Evolutionary conservation across 2,113 vertebrate species (phyloP).

Genomic region (Brachyistius frenatus): DNA sequence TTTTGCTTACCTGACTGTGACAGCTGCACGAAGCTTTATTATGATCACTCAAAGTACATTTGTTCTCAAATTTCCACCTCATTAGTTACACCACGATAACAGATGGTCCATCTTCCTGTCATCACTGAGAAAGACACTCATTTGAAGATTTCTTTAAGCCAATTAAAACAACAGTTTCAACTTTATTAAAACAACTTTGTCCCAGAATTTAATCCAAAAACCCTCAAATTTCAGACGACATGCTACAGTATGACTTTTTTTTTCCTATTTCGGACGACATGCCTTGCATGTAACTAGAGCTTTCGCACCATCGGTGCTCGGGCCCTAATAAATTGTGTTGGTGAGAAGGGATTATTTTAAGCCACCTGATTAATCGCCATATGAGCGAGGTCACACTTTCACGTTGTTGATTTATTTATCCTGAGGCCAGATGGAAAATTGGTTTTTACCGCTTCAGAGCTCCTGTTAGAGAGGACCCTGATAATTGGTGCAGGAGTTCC

Average conservation of each 20-base stretch:
- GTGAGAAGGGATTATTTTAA: slow-evolving; percentile 1
- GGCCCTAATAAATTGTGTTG: too few species aligned
- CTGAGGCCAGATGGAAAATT: slow-evolving; percentile 19
- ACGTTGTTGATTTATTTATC: slow-evolving; percentile 21
- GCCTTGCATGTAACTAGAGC: too few species aligned
- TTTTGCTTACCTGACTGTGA: not conserved
- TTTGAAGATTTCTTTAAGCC: not conserved
- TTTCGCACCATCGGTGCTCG: too few species aligned
- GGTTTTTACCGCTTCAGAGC: slow-evolving; percentile 16
- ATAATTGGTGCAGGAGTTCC: not conserved
- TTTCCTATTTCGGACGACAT: too few species aligned
- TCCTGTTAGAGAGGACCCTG: not conserved
- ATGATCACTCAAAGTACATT: not conserved
- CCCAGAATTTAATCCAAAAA: not conserved
- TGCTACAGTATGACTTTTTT: too few species aligned
- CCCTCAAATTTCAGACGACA: too few species aligned
- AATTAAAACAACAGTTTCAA: slow-evolving; percentile 1
- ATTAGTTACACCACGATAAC: slow-evolving; percentile 6
- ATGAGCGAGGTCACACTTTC: slow-evolving; percentile 1
- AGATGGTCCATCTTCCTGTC: slow-evolving; percentile 8
- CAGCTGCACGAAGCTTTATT: not conserved
- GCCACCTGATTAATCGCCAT: slow-evolving; percentile 2
- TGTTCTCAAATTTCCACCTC: slow-evolving; percentile 2
- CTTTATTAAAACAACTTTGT: not conserved
- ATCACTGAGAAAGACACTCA: slow-evolving; percentile 4